phyloP scores from a whole-genome alignment of 2,888 invertebrate species.

The Pachycephus smyrnensis region DNA sequence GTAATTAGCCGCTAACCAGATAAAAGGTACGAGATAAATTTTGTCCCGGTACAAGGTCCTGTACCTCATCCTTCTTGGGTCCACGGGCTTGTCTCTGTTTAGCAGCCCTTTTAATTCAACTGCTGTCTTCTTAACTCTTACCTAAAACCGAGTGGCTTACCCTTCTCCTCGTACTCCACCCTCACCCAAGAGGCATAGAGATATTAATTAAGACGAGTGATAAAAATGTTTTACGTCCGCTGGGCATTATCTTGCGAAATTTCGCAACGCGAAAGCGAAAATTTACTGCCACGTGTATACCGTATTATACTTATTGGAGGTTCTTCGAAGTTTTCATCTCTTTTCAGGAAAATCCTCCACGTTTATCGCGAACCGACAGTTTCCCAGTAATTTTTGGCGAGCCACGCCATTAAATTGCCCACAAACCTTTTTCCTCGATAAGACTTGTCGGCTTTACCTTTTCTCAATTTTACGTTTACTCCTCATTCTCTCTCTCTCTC shows the following conservation, averaged over 20 bases:
- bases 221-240: neutral
- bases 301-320: neutral
- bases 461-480: neutral
- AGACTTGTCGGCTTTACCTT: neutral
- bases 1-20: neutral
- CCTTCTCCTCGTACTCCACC: neutral
- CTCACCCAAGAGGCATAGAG: neutral
- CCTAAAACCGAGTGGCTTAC: neutral
- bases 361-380: neutral
- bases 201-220: neutral
- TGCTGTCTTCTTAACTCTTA: neutral
- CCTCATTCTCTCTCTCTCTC: neutral
- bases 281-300: neutral
- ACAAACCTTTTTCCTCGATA: neutral
- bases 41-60: neutral
- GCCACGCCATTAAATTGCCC: neutral
- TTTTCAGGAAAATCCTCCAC: neutral
- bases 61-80: neutral
- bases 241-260: neutral
- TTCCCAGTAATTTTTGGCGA: neutral
- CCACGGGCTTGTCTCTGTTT: neutral
- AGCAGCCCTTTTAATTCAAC: neutral
- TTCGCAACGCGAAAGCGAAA: neutral
- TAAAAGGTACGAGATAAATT: neutral
- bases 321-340: neutral